These are phyloP conservation scores for Limnephilus marmoratus DNA, from an alignment of 2,888 invertebrate genomes.

Conservation along the genomic window DNA sequence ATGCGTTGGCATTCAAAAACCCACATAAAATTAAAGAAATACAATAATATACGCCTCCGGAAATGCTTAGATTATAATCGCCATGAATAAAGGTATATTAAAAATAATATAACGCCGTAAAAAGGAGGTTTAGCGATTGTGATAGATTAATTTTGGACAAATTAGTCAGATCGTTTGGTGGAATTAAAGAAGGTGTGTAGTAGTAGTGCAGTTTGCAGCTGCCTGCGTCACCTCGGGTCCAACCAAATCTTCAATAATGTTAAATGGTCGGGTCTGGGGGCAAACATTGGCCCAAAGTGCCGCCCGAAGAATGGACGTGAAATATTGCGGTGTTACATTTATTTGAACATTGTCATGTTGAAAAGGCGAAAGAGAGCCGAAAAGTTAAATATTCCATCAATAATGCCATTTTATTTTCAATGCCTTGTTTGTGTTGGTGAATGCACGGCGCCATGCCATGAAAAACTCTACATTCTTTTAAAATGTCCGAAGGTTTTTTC, in stretches of 20 bases:
- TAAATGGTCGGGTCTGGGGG: slow-evolving; percentile 46
- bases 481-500: background rate
- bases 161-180: background rate
- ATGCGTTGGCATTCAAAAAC: background rate
- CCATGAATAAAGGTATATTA: background rate
- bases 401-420: slow-evolving; percentile 58
- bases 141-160: background rate
- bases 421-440: slow-evolving; percentile 19
- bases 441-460: slow-evolving; percentile 36
- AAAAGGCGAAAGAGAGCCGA: slow-evolving; percentile 64
- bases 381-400: slow-evolving; percentile 65
- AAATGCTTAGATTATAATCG: background rate
- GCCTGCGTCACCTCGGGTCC: slow-evolving; percentile 11
- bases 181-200: background rate
- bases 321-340: slow-evolving; percentile 64
- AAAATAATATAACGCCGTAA: background rate
- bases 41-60: background rate
- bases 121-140: background rate
- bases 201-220: slow-evolving; percentile 25
- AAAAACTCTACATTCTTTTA: slow-evolving; percentile 27
- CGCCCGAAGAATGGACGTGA: slow-evolving; percentile 63
- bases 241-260: background rate
- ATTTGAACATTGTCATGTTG: slow-evolving; percentile 63
- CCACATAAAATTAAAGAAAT: background rate
- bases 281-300: slow-evolving; percentile 55